Base-by-base conservation (phyloP, 2,113 vertebrate genomes). In the Addax nasomaculatus region DNA sequence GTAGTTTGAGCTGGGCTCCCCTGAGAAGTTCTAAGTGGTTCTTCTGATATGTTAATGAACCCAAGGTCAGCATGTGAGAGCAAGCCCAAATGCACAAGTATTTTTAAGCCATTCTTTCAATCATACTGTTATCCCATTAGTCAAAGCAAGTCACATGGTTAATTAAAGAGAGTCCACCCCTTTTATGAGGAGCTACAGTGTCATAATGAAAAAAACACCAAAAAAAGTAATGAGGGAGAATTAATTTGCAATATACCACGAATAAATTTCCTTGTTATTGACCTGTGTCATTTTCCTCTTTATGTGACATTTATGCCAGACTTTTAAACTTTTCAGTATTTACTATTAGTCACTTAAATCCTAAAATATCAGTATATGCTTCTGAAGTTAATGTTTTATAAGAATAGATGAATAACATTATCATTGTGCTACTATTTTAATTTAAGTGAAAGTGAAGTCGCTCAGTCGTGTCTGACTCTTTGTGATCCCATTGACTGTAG, bases 291-390 rank as follows among this genome's bases (percentile, higher is more conserved):
- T 60, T 85, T 96, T 78, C 39, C 16, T 60, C 16, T 76, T 96
- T 49, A 39, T 84, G 55, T 70, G 57, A 80, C 62, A 95, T 70
- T 89, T 67, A 87, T 79, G 9, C n/a, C 53, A 83, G 9, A 0
- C 23, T 67, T 81, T 90, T 92, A 29, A 83, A 96, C 89, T 92
- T 90, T 97, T 96, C 58, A 85, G n/a, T 90, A n/a, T 45, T 51
- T 39, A 78, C 76, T 84, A 80, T 62, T 96, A 85, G 62, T 33
- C 25, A 91, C 6, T 85, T 45, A 81, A 57, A 73, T 85, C 51
- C 64, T 90, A 5, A 97, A 95, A 95, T 73, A 79, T 79, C 87
- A 93, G 90, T 55, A 57, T 64, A 73, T 33, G 12, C 7, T 43
- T 78, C 17, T 93, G 23, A 85, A 70, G 7, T 14, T 60, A 73